Conservation (phyloP, 2,113 vertebrate genomes). For the Platichthys stellatus region DNA sequence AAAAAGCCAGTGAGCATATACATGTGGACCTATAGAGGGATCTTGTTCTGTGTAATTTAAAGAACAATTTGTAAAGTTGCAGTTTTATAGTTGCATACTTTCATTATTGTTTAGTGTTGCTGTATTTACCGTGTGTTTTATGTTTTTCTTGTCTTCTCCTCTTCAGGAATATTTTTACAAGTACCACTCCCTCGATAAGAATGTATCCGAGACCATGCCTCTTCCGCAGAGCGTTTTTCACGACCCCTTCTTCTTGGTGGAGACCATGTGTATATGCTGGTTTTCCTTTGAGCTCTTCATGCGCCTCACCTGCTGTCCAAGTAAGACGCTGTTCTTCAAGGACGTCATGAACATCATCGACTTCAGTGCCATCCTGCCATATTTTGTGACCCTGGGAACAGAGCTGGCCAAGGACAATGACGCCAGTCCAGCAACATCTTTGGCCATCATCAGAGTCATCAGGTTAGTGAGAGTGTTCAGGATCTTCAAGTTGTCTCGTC, state of each 20-base stretch:
- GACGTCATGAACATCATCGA: conserved; percentile 93
- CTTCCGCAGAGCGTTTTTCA: conserved; percentile 66
- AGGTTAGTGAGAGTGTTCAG: conserved; percentile 89
- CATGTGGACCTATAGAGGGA: too few species aligned
- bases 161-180: conserved; percentile 62
- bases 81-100: neutral
- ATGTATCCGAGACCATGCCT: conserved; percentile 61
- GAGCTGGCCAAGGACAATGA: conserved; percentile 79
- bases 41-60: neutral
- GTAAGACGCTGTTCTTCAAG: conserved; percentile 88
- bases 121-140: neutral
- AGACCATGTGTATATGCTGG: conserved; percentile 91
- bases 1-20: too few species aligned
- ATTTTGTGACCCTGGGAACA: conserved; percentile 88
- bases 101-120: neutral
- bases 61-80: neutral
- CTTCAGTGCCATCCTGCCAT: conserved; percentile 88
- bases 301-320: conserved; percentile 83
- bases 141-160: conserved; percentile 23
- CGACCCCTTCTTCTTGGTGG: conserved; percentile 90
- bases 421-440: conserved; percentile 71
- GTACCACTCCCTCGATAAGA: conserved; percentile 62
- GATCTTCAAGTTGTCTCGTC: conserved; percentile 89
- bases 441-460: conserved; percentile 90
- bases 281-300: conserved; percentile 90